Base-by-base conservation (phyloP, 2,888 invertebrate species). In the Caenorhabditis sinica region DNA sequence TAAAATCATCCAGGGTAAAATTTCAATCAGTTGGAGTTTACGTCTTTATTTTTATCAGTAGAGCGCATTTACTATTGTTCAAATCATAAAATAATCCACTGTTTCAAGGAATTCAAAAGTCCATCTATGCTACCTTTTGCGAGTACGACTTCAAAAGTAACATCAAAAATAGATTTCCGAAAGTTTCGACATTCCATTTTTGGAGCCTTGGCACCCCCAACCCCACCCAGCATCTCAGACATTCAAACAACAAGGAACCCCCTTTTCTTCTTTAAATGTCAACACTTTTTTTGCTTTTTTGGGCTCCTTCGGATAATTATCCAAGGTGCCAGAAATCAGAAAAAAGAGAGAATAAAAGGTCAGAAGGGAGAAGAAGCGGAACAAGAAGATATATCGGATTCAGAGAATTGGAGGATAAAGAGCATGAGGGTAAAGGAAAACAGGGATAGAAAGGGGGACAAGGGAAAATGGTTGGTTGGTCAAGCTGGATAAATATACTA, bases 221-320 rank as follows among this genome's bases (percentile, higher is more conserved):
- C n/a, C n/a, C n/a, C n/a, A n/a, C n/a, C n/a, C n/a, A n/a, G n/a
- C n/a, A n/a, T 33, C 30, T 33, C 28, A 61, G 17, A 72, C 11
- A 40, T 20, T 15, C 30, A 61, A 15, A 30, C 30, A 17, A 58
- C 28, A 58, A 33, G 58, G 58, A n/a, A 28, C 20, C 51, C 20
- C 20, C 51, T 51, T 20, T 51, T 56, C 56, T 25, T 58, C 30
- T 8, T 25, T 2, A 73, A 73, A 28, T 58, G 58, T 60, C 36
- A 73, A 43, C 43, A 56, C 49, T 40, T 40, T 40, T 40, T 40
- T 45, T 56, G 0, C 8, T 61, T 72, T 36, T 56, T 40, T 43
- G 13, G 6, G 40, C 9, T 17, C n/a, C 4, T 20, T 51, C 5
- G 8, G 51, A 51, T n/a, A 51, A 13, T 53, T 56, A n/a, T 40